phyloP scores from a whole-genome alignment of 2,888 invertebrate genomes.

The Ochropleura leucogaster region DNA sequence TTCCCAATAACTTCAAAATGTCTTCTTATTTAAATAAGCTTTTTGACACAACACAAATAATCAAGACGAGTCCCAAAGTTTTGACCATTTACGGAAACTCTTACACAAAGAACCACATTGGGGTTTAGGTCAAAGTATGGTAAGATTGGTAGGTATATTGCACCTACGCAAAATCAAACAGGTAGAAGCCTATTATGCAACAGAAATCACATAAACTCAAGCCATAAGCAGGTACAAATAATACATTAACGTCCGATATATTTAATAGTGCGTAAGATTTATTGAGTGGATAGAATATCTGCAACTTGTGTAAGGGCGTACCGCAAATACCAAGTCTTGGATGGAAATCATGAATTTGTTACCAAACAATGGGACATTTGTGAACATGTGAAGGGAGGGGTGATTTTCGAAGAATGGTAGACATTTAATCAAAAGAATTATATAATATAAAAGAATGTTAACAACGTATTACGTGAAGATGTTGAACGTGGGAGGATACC shows the following conservation, averaged over 20 bases:
- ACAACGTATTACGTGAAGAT: slow-evolving; percentile 25
- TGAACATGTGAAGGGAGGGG: neutral
- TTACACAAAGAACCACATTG: slow-evolving; percentile 44
- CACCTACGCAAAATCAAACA: slow-evolving; percentile 55
- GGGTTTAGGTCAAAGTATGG: slow-evolving; percentile 58
- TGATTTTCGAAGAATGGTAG: neutral
- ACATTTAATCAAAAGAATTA: slow-evolving; percentile 32
- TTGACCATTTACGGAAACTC: slow-evolving; percentile 61
- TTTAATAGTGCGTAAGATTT: slow-evolving; percentile 37
- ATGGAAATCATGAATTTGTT: slow-evolving; percentile 19
- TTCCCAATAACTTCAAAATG: slow-evolving; percentile 32
- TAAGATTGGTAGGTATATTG: slow-evolving; percentile 36
- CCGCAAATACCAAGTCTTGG: slow-evolving; percentile 23
- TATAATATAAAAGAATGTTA: slow-evolving; percentile 21
- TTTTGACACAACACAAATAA: slow-evolving; percentile 39
- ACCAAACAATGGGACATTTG: neutral
- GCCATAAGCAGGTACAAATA: slow-evolving; percentile 22
- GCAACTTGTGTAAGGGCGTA: slow-evolving; percentile 23
- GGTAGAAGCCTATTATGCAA: slow-evolving; percentile 52
- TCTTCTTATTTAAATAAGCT: slow-evolving; percentile 21
- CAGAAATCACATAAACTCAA: slow-evolving; percentile 42
- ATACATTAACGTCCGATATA: slow-evolving; percentile 34
- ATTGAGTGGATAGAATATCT: slow-evolving; percentile 34
- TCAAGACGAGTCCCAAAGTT: slow-evolving; percentile 52
- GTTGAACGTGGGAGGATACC: slow-evolving; percentile 33